Percentiles rank a stretch among this genome's conserved stretches.
Conservation (phyloP, 2,113 vertebrate species). For the Menidia beryllina region DNA sequence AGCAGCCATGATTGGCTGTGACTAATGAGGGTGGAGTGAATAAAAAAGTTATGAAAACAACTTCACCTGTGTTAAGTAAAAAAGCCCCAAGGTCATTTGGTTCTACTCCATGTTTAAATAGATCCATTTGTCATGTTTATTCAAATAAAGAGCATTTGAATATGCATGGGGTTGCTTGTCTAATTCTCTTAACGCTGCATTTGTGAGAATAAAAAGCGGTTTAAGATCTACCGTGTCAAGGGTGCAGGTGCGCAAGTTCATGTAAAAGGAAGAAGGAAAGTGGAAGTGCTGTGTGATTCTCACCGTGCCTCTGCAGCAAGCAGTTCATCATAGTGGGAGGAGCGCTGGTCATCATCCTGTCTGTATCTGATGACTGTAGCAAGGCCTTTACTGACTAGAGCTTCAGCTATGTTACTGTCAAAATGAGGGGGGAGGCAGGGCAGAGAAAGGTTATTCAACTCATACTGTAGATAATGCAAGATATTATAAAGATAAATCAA, state of each 20-base stretch:
- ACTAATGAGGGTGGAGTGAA: not conserved
- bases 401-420: slow-evolving; percentile 94
- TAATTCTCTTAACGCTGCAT: not conserved
- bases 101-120: slow-evolving; percentile 25
- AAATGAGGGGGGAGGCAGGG: slow-evolving; percentile 9
- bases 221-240: not conserved
- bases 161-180: not conserved
- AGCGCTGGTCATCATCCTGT: slow-evolving; percentile 96
- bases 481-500: not conserved
- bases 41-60: slow-evolving; percentile 19
- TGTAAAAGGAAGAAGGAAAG: not conserved
- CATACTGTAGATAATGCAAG: no score
- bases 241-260: not conserved
- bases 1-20: not conserved
- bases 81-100: slow-evolving; percentile 49
- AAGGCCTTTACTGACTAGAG: slow-evolving; percentile 95
- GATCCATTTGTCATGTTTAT: slow-evolving; percentile 49
- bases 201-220: slow-evolving; percentile 1
- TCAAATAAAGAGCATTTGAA: not conserved
- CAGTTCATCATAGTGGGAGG: slow-evolving; percentile 96
- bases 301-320: slow-evolving; percentile 94
- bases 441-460: slow-evolving; percentile 3
- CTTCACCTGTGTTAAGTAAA: not conserved
- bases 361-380: slow-evolving; percentile 95
- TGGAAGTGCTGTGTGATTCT: slow-evolving; percentile 51